phyloP scores from a whole-genome alignment of 2,113 vertebrate genomes.

The Psettodes erumei region DNA sequence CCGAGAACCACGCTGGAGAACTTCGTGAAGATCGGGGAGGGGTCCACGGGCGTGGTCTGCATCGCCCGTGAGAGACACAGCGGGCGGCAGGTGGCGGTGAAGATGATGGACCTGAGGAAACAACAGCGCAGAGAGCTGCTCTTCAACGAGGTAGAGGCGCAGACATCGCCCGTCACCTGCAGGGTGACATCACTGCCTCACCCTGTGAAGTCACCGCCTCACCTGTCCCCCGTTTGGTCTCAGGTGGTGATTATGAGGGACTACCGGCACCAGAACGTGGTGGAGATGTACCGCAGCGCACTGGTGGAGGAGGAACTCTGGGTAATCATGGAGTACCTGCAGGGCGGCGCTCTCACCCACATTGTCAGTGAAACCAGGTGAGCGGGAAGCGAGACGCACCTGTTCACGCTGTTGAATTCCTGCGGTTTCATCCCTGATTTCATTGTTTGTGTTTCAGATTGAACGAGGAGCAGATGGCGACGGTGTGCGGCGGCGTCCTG shows the following conservation, averaged over 20 bases:
- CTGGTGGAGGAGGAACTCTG: constrained; percentile 94
- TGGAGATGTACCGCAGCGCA: constrained; percentile 94
- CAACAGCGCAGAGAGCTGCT: constrained; percentile 94
- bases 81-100: constrained; percentile 92
- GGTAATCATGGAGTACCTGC: constrained; percentile 97
- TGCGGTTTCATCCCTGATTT: neutral
- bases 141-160: constrained; percentile 89
- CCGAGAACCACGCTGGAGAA: constrained; percentile 87
- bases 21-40: constrained; percentile 94
- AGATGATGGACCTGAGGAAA: constrained; percentile 95
- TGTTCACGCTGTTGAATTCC: too few relatives aligned
- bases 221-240: constrained; percentile 11
- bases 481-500: constrained; percentile 90
- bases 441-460: constrained; percentile 78
- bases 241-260: constrained; percentile 97
- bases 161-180: too few relatives aligned
- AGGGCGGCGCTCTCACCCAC: constrained; percentile 94
- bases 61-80: constrained; percentile 89
- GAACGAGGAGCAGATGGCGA: constrained; percentile 93
- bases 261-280: constrained; percentile 90
- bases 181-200: too few relatives aligned
- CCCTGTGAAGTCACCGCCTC: neutral
- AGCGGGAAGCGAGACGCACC: neutral
- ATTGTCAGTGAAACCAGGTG: constrained; percentile 93
- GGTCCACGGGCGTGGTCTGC: constrained; percentile 93